Base-by-base conservation (phyloP, 2,797 vertebrate genomes). In the Aulostomus chinensis region DNA sequence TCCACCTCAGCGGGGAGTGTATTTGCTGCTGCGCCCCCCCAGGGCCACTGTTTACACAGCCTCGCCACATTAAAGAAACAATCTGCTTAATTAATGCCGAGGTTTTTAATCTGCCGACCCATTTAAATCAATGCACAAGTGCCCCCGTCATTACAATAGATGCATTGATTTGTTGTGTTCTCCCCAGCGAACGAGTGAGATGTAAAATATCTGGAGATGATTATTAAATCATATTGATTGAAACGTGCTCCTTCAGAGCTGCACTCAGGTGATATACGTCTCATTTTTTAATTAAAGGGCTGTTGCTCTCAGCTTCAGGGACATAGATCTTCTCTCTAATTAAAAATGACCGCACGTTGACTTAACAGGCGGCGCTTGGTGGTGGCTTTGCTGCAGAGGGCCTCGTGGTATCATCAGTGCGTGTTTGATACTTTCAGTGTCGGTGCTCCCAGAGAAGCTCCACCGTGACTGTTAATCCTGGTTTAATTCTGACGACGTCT, bases 71-170 rank as follows among this genome's bases (percentile, higher is more conserved):
- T 79, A 73, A 68, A 76, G 65, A 81, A 86, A 86, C 84, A 82
- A 84, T 86, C 70, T 43, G 42, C 61, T 77, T 86, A 84, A 86
- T 89, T 80, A 87, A 83, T 76, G 56, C 39, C 46, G 5, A 15
- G 40, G 21, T 46, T 60, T 83, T 80, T 80, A 80, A 80, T 81
- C 68, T 51, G 54, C 55, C 48, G 25, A 53, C 68, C 67, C 38
- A 38, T 82, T 82, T 76, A 58, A 82, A 73, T 86, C 68, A 76
- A 68, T 77, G 77, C 76, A 71, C 62, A 55, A 39, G 42, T 34
- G 58, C 39, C 61, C 39, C 36, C 45, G 20, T 46, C 35, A 58
- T 67, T 41, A 78, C 74, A 63, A 81, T 58, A 58, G 50, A 71
- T 58, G 32, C 65, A 75, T 73, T 85, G 72, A 85, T 87, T 83